Conservation (phyloP, 30 jellyfish, hydroid and myxozoan genomes). For the Cassiopea andromeda region DNA sequence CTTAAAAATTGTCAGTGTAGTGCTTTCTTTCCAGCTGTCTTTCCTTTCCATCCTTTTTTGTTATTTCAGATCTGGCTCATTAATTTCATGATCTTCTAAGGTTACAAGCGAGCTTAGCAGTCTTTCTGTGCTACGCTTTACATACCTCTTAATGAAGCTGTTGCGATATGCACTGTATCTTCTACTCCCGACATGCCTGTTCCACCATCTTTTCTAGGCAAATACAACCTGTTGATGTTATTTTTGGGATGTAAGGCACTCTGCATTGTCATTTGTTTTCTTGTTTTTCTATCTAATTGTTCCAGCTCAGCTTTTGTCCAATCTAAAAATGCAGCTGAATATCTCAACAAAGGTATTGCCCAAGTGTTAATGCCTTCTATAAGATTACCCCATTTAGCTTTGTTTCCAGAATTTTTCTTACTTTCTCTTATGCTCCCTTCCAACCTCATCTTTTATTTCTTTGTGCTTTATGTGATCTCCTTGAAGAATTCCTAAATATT, state of each 20-base stretch:
- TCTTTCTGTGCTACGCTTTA: constrained; percentile 4
- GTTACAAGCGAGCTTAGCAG: not conserved
- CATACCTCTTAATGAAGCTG: constrained; percentile 2
- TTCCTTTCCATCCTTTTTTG: constrained; percentile 9
- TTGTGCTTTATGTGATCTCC: not conserved
- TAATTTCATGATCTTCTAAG: not conserved
- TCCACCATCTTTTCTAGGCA: constrained; percentile 35
- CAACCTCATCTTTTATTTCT: constrained; percentile 27
- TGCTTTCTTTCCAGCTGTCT: constrained; percentile 16
- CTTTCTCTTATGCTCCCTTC: constrained; percentile 9
- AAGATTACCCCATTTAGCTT: not conserved
- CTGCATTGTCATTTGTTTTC: constrained; percentile 54
- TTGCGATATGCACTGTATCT: constrained; percentile 10
- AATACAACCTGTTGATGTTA: constrained; percentile 19
- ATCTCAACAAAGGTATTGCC: constrained; percentile 35
- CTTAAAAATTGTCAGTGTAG: constrained; percentile 6
- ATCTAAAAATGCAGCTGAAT: constrained; percentile 47
- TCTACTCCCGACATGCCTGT: constrained; percentile 26
- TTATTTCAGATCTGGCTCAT: constrained; percentile 18
- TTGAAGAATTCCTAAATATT: constrained; percentile 32
- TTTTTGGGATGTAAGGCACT: constrained; percentile 38
- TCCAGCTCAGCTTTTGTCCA: constrained; percentile 28
- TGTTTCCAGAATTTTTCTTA: not conserved
- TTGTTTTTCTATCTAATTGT: constrained; percentile 24
- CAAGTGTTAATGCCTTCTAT: constrained; percentile 26